A percentile compares a stretch with the other conserved stretches of the same genome.
Evolutionary conservation across 1,140 invertebrate genomes (phyloP).

Genomic region (Microplitis mediator): DNA sequence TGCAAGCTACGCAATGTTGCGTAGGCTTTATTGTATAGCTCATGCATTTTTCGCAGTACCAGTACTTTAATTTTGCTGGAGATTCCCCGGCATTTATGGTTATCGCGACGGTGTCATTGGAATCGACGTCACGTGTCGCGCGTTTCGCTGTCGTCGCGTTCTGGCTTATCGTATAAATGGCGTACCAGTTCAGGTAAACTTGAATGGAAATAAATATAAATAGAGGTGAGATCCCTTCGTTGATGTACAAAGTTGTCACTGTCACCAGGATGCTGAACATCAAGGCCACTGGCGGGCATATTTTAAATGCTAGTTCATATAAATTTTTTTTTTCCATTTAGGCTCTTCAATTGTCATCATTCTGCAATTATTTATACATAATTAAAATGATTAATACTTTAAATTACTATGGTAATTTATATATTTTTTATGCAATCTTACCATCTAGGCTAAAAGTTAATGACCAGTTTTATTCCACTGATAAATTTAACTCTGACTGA

Average conservation of each 20-base stretch:
- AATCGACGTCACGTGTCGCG: not conserved
- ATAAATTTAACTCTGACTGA: no score
- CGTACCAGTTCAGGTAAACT: conserved; percentile 50
- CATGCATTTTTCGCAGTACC: conserved; percentile 47
- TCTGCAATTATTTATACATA: no score
- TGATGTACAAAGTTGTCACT: conserved; percentile 40
- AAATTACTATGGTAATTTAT: no score
- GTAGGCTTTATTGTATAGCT: conserved; percentile 43
- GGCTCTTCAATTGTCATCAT: not conserved
- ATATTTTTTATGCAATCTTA: no score
- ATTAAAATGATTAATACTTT: no score
- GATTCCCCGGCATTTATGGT: not conserved
- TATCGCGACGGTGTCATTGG: conserved; percentile 12
- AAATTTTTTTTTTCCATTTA: not conserved
- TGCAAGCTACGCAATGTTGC: conserved; percentile 43
- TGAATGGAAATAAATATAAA: conserved; percentile 47
- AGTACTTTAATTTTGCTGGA: conserved; percentile 35
- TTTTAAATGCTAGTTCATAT: conserved; percentile 8
- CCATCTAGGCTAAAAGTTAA: no score
- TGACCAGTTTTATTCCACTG: no score
- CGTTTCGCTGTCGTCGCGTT: conserved; percentile 36
- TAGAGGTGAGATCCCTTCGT: conserved; percentile 37
- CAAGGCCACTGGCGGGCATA: conserved; percentile 29
- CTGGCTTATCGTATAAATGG: conserved; percentile 39
- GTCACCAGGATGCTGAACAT: conserved; percentile 31